Evolutionary conservation across 2,113 vertebrate genomes (phyloP), one percentile per base, ranked within the genome.

Genomic region (Ptilonorhynchus violaceus): DNA sequence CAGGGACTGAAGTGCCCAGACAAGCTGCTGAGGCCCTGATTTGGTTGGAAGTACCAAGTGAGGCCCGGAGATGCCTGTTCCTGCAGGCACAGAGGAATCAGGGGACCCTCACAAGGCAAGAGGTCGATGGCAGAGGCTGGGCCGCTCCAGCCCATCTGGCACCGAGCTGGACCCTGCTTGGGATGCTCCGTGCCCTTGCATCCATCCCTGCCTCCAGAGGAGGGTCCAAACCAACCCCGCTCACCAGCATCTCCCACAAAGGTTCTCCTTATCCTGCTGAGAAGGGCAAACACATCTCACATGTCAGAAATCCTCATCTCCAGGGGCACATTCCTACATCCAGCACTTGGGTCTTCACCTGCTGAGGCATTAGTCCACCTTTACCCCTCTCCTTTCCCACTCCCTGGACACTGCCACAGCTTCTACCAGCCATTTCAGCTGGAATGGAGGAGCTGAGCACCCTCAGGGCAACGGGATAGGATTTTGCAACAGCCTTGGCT

Each of bases 231-330:
- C 6, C 50, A 69, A 27, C 31, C 24, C 70, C 1, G 9, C 42
- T n/a, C 64, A 39, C 30, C 50, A 28, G n/a, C 64, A 50, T 42
- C 56, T 78, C 55, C 50, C 63, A 35, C 69, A 33, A 13, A 56
- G 62, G 24, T 30, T 70, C 33, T 78, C 62, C 24, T 83, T 42
- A 17, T 22, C 17, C 42, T 31, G 13, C 6, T 25, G 42, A 78
- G 70, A 67, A 0, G 1, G 24, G 28, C 24, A 78, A 67, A 75
- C 42, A 47, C 4, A 1, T 19, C 31, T 69, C 78, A 20, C 1
- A 2, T 7, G 28, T 10, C 66, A 85, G 35, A 70, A 86, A 77
- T 24, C 60, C 69, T 58, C 41, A 49, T 6, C 42, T 44, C 31
- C 3, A 88, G 53, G 31, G 24, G 24, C 30, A 35, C 46, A 16